Percentiles rank a stretch among this genome's conserved stretches.
Evolutionary conservation across 1,140 invertebrate species (phyloP).

Genomic region (Augochlora pura): DNA sequence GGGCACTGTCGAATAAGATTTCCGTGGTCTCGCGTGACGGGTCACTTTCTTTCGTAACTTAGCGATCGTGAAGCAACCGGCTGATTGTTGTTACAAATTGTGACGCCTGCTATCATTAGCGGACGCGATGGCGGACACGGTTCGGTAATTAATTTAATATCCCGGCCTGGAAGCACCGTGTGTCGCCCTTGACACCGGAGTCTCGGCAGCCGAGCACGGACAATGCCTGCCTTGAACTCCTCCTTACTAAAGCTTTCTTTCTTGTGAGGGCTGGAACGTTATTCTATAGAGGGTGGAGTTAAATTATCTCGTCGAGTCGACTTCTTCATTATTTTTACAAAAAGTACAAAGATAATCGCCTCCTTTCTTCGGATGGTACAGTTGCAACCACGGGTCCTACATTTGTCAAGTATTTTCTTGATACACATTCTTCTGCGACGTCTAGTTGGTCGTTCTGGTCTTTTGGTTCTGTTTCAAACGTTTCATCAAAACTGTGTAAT

Average conservation of each 20-base stretch:
- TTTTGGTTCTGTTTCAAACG: too few relatives aligned
- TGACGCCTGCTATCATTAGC: neutral
- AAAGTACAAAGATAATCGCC: too few relatives aligned
- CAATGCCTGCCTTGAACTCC: constrained; percentile 71
- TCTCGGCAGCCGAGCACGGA: constrained; percentile 71
- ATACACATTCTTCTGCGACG: too few relatives aligned
- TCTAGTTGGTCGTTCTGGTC: too few relatives aligned
- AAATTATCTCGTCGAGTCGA: too few relatives aligned
- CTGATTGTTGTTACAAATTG: constrained; percentile 13
- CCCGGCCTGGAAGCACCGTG: neutral
- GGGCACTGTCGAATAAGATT: neutral
- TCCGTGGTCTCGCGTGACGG: neutral
- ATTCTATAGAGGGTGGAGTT: too few relatives aligned
- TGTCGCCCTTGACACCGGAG: constrained; percentile 72
- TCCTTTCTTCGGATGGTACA: too few relatives aligned
- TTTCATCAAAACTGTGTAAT: too few relatives aligned
- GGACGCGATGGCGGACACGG: constrained; percentile 35
- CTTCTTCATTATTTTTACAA: too few relatives aligned
- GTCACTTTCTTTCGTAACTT: neutral
- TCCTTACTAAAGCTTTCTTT: constrained; percentile 43
- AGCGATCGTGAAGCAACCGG: neutral
- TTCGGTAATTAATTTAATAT: constrained; percentile 65
- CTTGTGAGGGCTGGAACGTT: too few relatives aligned
- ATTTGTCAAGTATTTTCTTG: too few relatives aligned
- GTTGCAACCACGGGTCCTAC: too few relatives aligned